Percentiles rank a stretch among this genome's conserved stretches.
Conservation (phyloP, 2,113 vertebrate genomes). For the Pseudorhombus dupliciocellatus region DNA sequence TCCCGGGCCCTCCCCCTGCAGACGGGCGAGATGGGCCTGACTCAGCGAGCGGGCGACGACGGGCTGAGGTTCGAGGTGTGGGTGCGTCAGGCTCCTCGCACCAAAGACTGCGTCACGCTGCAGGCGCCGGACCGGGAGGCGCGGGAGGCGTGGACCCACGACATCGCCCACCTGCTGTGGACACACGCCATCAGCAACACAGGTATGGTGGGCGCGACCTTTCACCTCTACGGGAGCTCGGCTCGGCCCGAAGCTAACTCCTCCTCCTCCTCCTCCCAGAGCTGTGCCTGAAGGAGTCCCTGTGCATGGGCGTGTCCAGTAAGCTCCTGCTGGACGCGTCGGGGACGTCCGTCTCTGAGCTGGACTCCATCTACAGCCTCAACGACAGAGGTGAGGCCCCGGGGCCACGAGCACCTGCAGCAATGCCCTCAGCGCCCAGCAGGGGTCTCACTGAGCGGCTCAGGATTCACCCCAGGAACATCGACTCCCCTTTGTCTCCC, state of each 20-base stretch:
- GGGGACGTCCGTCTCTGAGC: slow-evolving; percentile 75
- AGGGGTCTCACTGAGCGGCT: slow-evolving; percentile 69
- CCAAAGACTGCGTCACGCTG: slow-evolving; percentile 85
- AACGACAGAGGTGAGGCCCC: slow-evolving; percentile 79
- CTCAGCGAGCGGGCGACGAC: slow-evolving; percentile 88
- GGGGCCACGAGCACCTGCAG: too few species aligned
- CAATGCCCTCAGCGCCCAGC: slow-evolving; percentile 66
- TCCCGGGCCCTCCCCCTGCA: slow-evolving; percentile 46
- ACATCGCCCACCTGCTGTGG: slow-evolving; percentile 90
- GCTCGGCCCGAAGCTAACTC: too few species aligned
- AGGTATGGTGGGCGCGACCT: slow-evolving; percentile 69
- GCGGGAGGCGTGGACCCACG: slow-evolving; percentile 85
- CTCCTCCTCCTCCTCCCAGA: slow-evolving; percentile 71
- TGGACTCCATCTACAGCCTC: slow-evolving; percentile 82
- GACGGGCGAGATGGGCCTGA: slow-evolving; percentile 91
- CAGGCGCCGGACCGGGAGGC: slow-evolving; percentile 81
- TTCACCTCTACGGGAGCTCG: slow-evolving; percentile 4
- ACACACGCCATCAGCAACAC: slow-evolving; percentile 90
- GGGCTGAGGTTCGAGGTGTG: slow-evolving; percentile 89
- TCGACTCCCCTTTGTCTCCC: slow-evolving; percentile 39
- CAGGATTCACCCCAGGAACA: too few species aligned
- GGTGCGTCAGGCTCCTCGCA: slow-evolving; percentile 85
- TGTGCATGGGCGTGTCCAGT: slow-evolving; percentile 89
- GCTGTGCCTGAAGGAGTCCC: slow-evolving; percentile 88
- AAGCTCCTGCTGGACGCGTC: slow-evolving; percentile 88